These are phyloP conservation scores for Protobothrops mucrosquamatus DNA, from an alignment of 2,113 vertebrate species.

Conservation along the genomic window DNA sequence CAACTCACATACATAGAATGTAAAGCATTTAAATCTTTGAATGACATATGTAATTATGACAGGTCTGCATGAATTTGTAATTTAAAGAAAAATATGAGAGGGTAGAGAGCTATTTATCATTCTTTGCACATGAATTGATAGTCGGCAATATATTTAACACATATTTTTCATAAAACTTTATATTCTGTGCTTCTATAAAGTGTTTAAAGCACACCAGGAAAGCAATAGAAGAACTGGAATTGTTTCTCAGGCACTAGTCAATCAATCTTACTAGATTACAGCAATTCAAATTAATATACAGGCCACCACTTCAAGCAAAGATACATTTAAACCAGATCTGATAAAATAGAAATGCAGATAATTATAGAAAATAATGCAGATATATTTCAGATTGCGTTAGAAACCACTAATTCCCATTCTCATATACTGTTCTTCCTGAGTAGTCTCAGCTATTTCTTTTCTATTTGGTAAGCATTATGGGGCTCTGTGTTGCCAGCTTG, in stretches of 20 bases:
- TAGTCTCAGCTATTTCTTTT: constrained; percentile 42
- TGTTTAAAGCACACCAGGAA: constrained; percentile 57
- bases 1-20: constrained; percentile 66
- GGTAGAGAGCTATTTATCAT: constrained; percentile 64
- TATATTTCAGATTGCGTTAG: background rate
- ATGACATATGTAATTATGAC: constrained; percentile 65
- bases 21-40: constrained; percentile 67
- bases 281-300: constrained; percentile 59
- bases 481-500: background rate
- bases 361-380: constrained; percentile 37
- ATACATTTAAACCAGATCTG: constrained; percentile 51
- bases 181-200: constrained; percentile 48
- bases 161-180: constrained; percentile 53
- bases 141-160: constrained; percentile 61
- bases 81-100: constrained; percentile 63
- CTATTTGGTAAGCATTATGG: background rate
- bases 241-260: constrained; percentile 56
- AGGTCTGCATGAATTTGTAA: constrained; percentile 60
- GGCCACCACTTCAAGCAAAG: constrained; percentile 60
- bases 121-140: constrained; percentile 54
- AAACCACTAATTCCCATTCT: constrained; percentile 12
- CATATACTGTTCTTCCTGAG: constrained; percentile 42
- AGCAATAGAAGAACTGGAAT: constrained; percentile 53
- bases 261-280: constrained; percentile 44
- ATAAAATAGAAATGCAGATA: constrained; percentile 52